Base-by-base conservation (phyloP, 2,113 vertebrate species). In the Oreochromis niloticus region DNA sequence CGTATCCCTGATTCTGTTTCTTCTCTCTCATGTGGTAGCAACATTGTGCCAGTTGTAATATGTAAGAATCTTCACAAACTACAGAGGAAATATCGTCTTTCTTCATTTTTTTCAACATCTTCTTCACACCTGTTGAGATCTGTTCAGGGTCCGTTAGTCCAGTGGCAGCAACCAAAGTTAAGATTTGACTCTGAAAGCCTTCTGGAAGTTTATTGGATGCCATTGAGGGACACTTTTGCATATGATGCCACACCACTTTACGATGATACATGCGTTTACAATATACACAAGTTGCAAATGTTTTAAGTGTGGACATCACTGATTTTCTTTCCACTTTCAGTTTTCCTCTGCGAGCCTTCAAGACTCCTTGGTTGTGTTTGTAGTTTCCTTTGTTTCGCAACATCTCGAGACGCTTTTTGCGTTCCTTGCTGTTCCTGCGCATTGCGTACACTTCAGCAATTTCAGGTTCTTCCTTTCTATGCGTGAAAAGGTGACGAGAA, bases 351-450 rank as follows among this genome's bases (percentile, higher is more conserved):
- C 14, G 4, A 11, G 30, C 48, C 52, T 32, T 82, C 48, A 92
- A 6, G 43, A 93, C 92, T 32, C 85, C 5, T 22, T 88, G 19
- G 61, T 93, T 93, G 10, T 94, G 90, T 87, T 85, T 41, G 12
- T n/a, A 19, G 43, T 95, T 94, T 16, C 94, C 94, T 66, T 17
- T 52, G 46, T 83, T 71, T 24, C 91, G 68, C 8, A 95, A 27
- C 46, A 78, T 27, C 4, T 68, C 8, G 14, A 93, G 54, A 0
- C 10, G 4, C 4, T 1, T 16, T 12, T 43, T 78, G 2, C 93
- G 81, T 7, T 88, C 41, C 11, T 46, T 90, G 12, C 87, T 92
- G 5, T 78, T 13, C 10, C 9, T 16, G 5, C 6, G 87, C 1
- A 92, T 7, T 2, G 5, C 6, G 5, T 87, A 92, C 12, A 41